phyloP scores from a whole-genome alignment of 2,888 invertebrate species.

The Digitonthophagus gazella region DNA sequence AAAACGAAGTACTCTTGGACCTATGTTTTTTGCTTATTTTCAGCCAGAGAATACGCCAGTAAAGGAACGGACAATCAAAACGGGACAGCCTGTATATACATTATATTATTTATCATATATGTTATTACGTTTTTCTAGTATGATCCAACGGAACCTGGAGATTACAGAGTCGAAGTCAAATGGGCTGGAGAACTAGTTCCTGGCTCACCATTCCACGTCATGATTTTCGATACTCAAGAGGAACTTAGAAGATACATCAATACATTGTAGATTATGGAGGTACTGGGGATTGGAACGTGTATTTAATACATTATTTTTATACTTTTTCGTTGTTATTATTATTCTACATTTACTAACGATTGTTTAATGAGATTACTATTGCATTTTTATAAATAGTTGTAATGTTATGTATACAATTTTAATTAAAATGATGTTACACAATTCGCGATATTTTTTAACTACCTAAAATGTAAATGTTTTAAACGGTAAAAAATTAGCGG shows the following conservation, averaged over 20 bases:
- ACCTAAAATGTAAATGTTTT: no score
- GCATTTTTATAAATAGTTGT: conserved; percentile 19
- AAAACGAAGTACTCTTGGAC: no score
- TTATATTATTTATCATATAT: no score
- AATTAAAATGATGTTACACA: conserved; percentile 17
- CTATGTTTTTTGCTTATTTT: no score
- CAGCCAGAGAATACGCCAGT: no score
- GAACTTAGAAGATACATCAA: conserved; percentile 74
- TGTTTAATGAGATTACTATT: conserved; percentile 21
- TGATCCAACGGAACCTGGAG: conserved; percentile 98
- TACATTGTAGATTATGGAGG: conserved; percentile 38
- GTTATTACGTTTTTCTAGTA: conserved; percentile 57
- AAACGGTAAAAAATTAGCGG: no score
- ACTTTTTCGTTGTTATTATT: conserved; percentile 10
- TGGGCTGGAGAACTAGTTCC: conserved; percentile 99
- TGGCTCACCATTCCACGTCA: conserved; percentile 96
- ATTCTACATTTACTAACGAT: conserved; percentile 20
- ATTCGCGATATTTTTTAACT: neutral
- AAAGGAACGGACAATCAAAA: no score
- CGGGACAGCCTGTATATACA: no score
- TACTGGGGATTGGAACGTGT: conserved; percentile 1
- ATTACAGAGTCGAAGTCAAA: conserved; percentile 94
- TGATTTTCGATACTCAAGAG: conserved; percentile 99
- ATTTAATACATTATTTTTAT: conserved; percentile 10
- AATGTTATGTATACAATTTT: conserved; percentile 18